Base-by-base conservation (phyloP, 37 sponge, comb jelly and placozoan species). In the Ianthella basta region DNA sequence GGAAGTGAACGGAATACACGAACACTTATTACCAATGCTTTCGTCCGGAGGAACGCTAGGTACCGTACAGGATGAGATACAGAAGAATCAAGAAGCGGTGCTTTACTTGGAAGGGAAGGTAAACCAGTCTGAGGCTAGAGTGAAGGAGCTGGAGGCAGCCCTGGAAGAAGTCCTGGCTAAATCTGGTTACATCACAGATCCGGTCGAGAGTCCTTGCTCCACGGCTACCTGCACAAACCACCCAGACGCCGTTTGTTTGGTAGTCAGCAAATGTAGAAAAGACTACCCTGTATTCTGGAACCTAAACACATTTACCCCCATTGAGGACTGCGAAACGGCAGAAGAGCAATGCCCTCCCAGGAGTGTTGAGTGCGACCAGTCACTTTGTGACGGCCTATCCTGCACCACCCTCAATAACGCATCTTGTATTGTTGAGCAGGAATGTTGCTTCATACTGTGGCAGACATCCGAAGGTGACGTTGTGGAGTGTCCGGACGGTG, bases 241-340 rank as follows among this genome's bases (percentile, higher is more conserved):
- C 37, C 85, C 83, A 19, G 80, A 39, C 23, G 94, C 94, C 27
- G 20, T 59, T 8, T 94, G 94, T 72, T 57, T 59, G 0, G 73
- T 88, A 8, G 60, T 83, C 27, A 36, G 38, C 54, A 80, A 83
- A 44, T 94, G 94, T 68, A 86, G 91, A 15, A 40, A 72, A 38
- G 39, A 85, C 15, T 15, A 67, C 4, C 66, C 91, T 0, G 53
- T 94, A 1, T 94, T 90, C 39, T 0, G 88, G 10, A 64, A 85
- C 34, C 35, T 37, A 23, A 20, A 16, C 23, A 25, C 84, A 0
- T 53, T 56, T 3, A 53, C 15, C 36, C 37, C n/a, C 0, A 87
- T 87, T 55, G 57, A 75, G 38, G 74, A 85, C 85, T 25, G 77
- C 50, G 61, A 60, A 56, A 24, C 72, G 27, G 55, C 14, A 8